Base-by-base conservation (phyloP, 2,113 vertebrate genomes). In the Eublepharis macularius region DNA sequence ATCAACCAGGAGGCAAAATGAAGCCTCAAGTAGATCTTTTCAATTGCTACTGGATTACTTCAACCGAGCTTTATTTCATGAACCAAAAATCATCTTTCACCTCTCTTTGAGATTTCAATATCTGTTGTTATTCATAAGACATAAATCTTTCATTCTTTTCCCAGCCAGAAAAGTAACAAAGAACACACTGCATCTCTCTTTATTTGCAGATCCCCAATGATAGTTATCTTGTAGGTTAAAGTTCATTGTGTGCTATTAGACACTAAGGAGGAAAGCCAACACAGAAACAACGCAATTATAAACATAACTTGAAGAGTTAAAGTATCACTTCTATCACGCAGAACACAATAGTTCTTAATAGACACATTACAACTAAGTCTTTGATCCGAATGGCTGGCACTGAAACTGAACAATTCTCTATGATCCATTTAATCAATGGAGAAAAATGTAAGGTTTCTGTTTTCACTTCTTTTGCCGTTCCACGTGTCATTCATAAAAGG, bases 181-280 rank as follows among this genome's bases (percentile, higher is more conserved):
- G 29, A 84, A 1, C 73, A 4, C 2, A 72, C 54, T 73, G 81
- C 74, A 86, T 6, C 0, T n/a, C n/a, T n/a, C 78, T 86, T 83
- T 82, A 39, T 86, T 63, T 77, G 57, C 2, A 41, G 17, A 86
- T 45, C 11, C 36, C 8, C 74, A 86, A 86, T 39, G 47, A 85
- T 29, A 74, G 7, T 24, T 17, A 79, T 43, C 17, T 2, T 81
- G 80, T 26, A 78, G 0, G 5, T 45, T 14, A 39, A 49, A 39
- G 87, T 76, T 14, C 32, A 16, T 65, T 69, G 54, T 43, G 75
- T 26, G 65, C 1, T 4, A 24, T 79, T 91, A 82, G 54, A 29
- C 17, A 69, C 68, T 87, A 82, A 11, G 21, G 4, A 34, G 51
- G 70, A 82, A 32, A 77, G 76, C 60, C 76, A 66, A 87, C 2